Evolutionary conservation across 2,113 vertebrate species (phyloP).

Genomic region (Cisticola juncidis): DNA sequence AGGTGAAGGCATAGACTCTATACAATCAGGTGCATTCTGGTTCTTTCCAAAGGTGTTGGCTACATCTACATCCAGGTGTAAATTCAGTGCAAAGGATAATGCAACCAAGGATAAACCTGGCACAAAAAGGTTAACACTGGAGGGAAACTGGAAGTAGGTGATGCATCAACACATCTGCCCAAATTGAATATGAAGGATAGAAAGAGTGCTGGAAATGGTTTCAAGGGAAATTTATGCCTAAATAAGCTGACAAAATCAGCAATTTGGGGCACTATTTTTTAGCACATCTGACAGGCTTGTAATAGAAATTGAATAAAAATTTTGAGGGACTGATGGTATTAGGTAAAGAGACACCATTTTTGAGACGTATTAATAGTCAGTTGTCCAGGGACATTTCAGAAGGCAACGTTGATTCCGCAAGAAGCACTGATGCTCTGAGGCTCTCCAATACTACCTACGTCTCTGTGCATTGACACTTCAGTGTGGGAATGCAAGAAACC

Average conservation of each 20-base stretch:
- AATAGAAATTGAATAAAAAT: background rate
- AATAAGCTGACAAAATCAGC: background rate
- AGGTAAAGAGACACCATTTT: background rate
- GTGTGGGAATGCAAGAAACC: background rate
- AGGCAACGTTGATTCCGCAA: rapidly evolving
- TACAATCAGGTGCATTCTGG: background rate
- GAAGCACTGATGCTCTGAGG: background rate
- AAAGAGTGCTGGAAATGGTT: background rate
- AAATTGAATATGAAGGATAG: background rate
- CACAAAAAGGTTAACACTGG: background rate
- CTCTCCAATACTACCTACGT: background rate
- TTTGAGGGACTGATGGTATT: background rate
- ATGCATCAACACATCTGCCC: background rate
- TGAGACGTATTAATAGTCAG: background rate
- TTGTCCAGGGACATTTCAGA: background rate
- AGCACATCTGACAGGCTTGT: background rate
- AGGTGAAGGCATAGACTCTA: background rate
- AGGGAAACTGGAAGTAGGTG: background rate
- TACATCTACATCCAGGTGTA: background rate
- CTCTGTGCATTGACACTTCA: background rate
- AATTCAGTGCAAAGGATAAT: background rate
- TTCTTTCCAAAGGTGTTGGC: background rate
- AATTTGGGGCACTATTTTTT: background rate
- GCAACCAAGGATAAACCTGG: background rate
- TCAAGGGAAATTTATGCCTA: background rate